Percentiles rank a stretch among this genome's conserved stretches.
Conservation (phyloP, 2,113 vertebrate species). For the Azemiops feae region DNA sequence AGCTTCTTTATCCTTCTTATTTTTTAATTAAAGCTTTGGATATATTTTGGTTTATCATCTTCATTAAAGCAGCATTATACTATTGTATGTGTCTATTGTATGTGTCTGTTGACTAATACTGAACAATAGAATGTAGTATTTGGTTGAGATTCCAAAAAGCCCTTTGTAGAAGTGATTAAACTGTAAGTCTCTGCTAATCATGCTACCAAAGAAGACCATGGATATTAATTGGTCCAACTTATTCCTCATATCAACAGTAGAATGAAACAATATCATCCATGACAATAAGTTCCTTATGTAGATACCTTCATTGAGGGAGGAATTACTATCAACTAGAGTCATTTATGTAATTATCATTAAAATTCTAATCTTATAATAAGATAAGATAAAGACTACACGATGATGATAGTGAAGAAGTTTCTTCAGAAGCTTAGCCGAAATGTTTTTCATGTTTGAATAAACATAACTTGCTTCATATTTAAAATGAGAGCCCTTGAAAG, state of each 20-base stretch:
- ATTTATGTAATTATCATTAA: not conserved
- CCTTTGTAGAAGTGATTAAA: not conserved
- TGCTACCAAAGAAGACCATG: not conserved
- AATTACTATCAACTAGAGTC: too few species aligned
- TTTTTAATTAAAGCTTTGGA: not conserved
- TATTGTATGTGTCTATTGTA: too few species aligned
- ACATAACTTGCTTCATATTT: too few species aligned
- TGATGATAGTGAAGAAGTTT: not conserved
- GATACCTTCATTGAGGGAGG: not conserved
- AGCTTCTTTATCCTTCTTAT: not conserved
- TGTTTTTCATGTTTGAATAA: not conserved
- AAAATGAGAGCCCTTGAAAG: not conserved
- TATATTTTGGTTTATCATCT: not conserved
- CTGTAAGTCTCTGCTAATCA: not conserved
- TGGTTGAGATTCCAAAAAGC: not conserved
- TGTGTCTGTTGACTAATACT: too few species aligned
- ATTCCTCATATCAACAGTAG: not conserved
- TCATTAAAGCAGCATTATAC: not conserved
- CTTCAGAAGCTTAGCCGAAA: not conserved
- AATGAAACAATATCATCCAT: not conserved
- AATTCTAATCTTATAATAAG: too few species aligned
- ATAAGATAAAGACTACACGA: too few species aligned
- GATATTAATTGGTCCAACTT: not conserved
- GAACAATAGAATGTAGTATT: not conserved
- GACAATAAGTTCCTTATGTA: not conserved